These are phyloP conservation scores for Mycalesis mineus DNA, from an alignment of 2,888 invertebrate species.

Conservation along the genomic window DNA sequence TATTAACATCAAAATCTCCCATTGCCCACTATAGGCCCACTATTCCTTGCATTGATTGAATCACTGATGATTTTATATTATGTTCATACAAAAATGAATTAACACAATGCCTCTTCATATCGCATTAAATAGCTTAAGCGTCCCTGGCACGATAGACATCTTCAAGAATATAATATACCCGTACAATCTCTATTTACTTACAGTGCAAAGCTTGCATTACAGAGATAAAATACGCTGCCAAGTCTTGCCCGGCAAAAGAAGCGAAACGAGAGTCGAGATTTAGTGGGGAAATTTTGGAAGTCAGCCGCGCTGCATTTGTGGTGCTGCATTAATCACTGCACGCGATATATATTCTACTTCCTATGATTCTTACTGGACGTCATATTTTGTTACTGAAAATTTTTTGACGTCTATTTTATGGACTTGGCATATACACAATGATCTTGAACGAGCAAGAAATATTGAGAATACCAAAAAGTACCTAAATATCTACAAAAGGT, in stretches of 20 bases:
- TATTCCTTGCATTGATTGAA: no score
- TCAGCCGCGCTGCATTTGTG: slow-evolving; percentile 68
- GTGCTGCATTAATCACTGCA: slow-evolving; percentile 68
- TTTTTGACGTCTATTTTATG: neutral
- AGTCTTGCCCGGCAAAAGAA: slow-evolving; percentile 72
- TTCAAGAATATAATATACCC: slow-evolving; percentile 23
- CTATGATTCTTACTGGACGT: slow-evolving; percentile 44
- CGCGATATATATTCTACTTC: slow-evolving; percentile 59
- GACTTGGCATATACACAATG: neutral
- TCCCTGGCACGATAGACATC: slow-evolving; percentile 18
- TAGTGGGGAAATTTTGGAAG: slow-evolving; percentile 75
- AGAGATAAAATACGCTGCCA: slow-evolving; percentile 75
- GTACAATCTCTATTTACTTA: slow-evolving; percentile 61
- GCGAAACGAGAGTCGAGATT: slow-evolving; percentile 69
- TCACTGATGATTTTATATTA: no score
- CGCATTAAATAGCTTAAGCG: slow-evolving; percentile 11
- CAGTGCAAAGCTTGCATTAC: slow-evolving; percentile 67
- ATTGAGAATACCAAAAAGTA: no score
- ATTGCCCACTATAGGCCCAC: no score
- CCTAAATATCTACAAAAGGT: no score
- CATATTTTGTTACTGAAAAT: slow-evolving; percentile 27
- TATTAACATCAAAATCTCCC: no score
- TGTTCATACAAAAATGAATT: no score
- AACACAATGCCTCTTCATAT: slow-evolving; percentile 20
- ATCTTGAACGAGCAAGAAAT: no score